These are phyloP conservation scores for Eupsilia transversa DNA, from an alignment of 2,888 invertebrate genomes.

Conservation along the genomic window DNA sequence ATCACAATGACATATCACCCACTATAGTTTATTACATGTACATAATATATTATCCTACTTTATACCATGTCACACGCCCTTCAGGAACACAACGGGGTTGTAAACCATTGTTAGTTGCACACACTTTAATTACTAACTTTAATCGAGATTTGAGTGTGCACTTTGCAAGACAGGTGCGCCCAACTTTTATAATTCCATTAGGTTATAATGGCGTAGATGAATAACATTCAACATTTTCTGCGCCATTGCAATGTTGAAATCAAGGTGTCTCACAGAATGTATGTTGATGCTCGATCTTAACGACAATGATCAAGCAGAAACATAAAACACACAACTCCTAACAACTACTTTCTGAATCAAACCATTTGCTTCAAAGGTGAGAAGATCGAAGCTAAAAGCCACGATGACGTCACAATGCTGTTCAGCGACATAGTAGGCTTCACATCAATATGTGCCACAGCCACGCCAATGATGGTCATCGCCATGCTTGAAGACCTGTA, in stretches of 20 bases:
- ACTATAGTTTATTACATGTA: slow-evolving; percentile 7
- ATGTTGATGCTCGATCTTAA: neutral
- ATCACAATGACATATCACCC: slow-evolving; percentile 1
- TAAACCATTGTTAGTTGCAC: slow-evolving; percentile 45
- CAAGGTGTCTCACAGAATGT: neutral
- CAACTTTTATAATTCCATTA: slow-evolving; percentile 72
- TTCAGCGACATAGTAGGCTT: slow-evolving; percentile 99
- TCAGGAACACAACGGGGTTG: slow-evolving; percentile 9
- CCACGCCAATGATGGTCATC: slow-evolving; percentile 98
- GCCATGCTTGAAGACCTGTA: slow-evolving; percentile 98
- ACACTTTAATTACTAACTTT: slow-evolving; percentile 64
- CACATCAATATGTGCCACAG: slow-evolving; percentile 98
- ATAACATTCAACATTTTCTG: slow-evolving; percentile 21
- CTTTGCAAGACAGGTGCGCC: slow-evolving; percentile 64
- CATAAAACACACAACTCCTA: neutral
- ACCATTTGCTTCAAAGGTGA: slow-evolving; percentile 91
- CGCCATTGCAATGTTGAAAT: neutral
- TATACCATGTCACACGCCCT: slow-evolving; percentile 18
- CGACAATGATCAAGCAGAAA: too few relatives aligned
- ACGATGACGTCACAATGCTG: slow-evolving; percentile 98
- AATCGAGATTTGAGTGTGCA: slow-evolving; percentile 50
- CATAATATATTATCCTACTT: neutral
- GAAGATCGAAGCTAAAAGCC: slow-evolving; percentile 97
- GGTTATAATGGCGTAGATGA: slow-evolving; percentile 51
- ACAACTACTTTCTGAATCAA: neutral